phyloP scores from a whole-genome alignment of 2,113 vertebrate genomes.

The Pelvicachromis taeniatus region DNA sequence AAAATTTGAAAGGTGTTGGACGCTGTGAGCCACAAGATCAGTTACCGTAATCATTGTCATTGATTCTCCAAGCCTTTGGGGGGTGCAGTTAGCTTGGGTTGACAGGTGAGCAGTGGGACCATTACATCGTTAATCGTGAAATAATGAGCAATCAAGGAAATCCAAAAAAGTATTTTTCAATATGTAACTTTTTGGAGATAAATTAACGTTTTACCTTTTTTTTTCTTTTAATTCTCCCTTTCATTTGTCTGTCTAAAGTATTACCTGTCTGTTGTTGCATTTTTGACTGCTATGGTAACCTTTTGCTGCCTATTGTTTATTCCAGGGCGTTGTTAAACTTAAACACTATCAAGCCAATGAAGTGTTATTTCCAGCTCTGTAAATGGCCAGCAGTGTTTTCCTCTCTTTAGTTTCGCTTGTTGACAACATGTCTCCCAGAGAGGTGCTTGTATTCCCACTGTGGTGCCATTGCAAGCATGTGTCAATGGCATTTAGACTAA shows the following conservation, averaged over 20 bases:
- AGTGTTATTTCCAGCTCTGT: neutral
- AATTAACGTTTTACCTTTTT: neutral
- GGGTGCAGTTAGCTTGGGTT: neutral
- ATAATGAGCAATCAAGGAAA: neutral
- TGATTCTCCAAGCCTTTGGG: neutral
- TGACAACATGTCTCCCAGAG: neutral
- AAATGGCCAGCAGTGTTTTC: neutral
- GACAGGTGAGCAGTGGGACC: neutral
- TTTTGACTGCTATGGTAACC: neutral
- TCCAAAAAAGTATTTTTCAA: neutral
- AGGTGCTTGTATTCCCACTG: neutral
- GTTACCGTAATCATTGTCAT: neutral
- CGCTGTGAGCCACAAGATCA: neutral
- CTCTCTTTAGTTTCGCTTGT: neutral
- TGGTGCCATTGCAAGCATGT: constrained; percentile 15
- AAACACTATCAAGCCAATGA: neutral
- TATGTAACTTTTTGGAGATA: neutral
- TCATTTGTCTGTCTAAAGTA: neutral
- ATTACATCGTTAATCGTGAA: neutral
- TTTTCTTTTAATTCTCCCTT: neutral
- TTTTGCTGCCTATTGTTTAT: neutral
- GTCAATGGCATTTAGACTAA: constrained; percentile 51
- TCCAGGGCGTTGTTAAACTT: neutral
- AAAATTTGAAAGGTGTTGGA: neutral
- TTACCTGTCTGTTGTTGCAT: neutral